Conservation (phyloP, 2,888 invertebrate genomes). For the Syrista parreyssii region DNA sequence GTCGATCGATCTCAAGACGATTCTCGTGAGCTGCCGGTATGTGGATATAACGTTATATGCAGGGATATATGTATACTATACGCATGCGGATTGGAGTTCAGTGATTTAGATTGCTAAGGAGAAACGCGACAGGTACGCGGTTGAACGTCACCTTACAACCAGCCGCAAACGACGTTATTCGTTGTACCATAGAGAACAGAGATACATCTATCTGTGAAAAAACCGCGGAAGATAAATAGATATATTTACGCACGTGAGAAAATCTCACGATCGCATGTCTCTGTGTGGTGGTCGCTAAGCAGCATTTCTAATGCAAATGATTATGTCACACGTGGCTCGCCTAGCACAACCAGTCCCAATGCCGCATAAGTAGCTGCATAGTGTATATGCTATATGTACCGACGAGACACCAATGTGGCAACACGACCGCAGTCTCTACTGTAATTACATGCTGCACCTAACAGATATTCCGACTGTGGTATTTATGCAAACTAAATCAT, state of each 20-base stretch:
- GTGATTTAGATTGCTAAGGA: not conserved
- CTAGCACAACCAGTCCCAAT: not conserved
- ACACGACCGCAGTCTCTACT: conserved; percentile 42
- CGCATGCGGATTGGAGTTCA: not conserved
- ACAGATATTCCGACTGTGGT: conserved; percentile 45
- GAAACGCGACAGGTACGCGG: not conserved
- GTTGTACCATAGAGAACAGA: not conserved
- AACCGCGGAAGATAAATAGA: not conserved
- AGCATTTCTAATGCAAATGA: not conserved
- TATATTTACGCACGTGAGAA: not conserved
- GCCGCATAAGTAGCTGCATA: not conserved
- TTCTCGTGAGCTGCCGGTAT: not conserved
- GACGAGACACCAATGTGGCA: conserved; percentile 35
- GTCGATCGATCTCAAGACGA: not conserved
- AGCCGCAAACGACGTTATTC: not conserved
- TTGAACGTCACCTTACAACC: not conserved
- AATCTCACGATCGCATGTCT: not conserved
- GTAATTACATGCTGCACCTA: conserved; percentile 42
- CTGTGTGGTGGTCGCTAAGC: not conserved
- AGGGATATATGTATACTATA: not conserved
- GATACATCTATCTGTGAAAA: not conserved
- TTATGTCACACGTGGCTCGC: not conserved
- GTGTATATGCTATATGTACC: not conserved
- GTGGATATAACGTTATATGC: not conserved
- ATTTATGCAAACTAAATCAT: conserved; percentile 53